A percentile compares a stretch with the other conserved stretches of the same genome.
phyloP scores from a whole-genome alignment of 2,113 vertebrate species.

The Ceyx melanurus region DNA sequence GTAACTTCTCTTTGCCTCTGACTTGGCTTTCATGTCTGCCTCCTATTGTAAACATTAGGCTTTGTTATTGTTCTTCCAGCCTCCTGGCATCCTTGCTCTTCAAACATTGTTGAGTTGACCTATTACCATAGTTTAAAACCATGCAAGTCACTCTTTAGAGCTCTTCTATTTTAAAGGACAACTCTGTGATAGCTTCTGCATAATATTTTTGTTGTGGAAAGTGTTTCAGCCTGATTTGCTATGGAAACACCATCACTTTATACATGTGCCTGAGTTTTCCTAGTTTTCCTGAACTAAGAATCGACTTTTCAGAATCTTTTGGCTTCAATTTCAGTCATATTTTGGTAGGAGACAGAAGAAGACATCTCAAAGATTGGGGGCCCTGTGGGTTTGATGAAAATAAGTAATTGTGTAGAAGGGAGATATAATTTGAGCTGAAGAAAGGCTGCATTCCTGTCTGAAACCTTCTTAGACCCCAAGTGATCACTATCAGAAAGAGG shows the following conservation, averaged over 20 bases:
- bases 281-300: background rate
- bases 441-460: background rate
- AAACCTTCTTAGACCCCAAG: background rate
- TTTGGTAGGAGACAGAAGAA: background rate
- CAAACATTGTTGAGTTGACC: background rate
- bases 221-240: background rate
- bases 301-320: background rate
- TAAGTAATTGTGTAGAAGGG: background rate
- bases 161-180: background rate
- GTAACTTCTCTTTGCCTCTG: background rate
- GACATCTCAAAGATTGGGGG: background rate
- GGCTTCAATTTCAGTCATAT: background rate
- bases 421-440: background rate
- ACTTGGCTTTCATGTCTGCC: background rate
- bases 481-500: background rate
- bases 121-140: background rate
- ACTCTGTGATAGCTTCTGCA: background rate
- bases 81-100: background rate
- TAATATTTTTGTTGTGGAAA: background rate
- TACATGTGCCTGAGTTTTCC: background rate
- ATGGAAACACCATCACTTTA: background rate
- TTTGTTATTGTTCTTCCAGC: background rate
- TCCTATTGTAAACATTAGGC: background rate
- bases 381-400: background rate
- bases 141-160: background rate